Conservation (phyloP, 2,113 vertebrate genomes). For the Perca flavescens region DNA sequence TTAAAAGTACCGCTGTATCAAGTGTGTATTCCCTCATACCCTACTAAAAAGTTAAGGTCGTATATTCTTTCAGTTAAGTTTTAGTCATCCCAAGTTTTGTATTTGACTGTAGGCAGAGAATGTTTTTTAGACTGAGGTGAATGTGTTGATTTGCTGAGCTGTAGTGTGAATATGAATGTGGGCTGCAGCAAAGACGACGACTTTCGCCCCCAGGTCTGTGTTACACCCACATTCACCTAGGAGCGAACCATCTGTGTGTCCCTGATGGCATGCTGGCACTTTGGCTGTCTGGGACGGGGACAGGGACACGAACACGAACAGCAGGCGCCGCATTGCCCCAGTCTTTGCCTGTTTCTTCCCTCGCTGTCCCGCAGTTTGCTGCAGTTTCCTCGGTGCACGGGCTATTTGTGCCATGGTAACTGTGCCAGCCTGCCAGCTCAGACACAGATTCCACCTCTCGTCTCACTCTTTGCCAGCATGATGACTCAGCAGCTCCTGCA, state of each 20-base stretch:
- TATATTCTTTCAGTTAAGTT: slow-evolving; percentile 15
- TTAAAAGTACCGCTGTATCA: neutral
- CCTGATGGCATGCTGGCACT: slow-evolving; percentile 74
- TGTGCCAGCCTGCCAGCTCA: slow-evolving; percentile 82
- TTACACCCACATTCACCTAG: slow-evolving; percentile 77
- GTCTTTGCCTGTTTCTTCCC: slow-evolving; percentile 55
- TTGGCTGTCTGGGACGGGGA: slow-evolving; percentile 67
- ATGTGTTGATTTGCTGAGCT: slow-evolving; percentile 56
- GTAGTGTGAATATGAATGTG: slow-evolving; percentile 64
- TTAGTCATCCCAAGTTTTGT: slow-evolving; percentile 37
- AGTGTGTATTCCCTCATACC: slow-evolving; percentile 5
- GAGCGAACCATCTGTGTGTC: slow-evolving; percentile 77
- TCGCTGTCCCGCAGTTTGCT: slow-evolving; percentile 63
- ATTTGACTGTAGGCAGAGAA: slow-evolving; percentile 54
- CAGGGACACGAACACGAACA: slow-evolving; percentile 54
- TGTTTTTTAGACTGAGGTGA: slow-evolving; percentile 49
- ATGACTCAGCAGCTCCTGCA: slow-evolving; percentile 84
- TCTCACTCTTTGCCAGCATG: slow-evolving; percentile 77
- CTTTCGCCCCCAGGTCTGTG: slow-evolving; percentile 70
- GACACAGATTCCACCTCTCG: slow-evolving; percentile 80
- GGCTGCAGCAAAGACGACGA: slow-evolving; percentile 67
- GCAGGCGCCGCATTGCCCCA: slow-evolving; percentile 62
- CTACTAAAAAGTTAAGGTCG: slow-evolving; percentile 9
- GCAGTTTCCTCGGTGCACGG: slow-evolving; percentile 66
- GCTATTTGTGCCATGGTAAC: slow-evolving; percentile 81